Percentiles rank a stretch among this genome's conserved stretches.
Evolutionary conservation across 2,113 vertebrate species (phyloP).

Genomic region (Pao palembangensis): DNA sequence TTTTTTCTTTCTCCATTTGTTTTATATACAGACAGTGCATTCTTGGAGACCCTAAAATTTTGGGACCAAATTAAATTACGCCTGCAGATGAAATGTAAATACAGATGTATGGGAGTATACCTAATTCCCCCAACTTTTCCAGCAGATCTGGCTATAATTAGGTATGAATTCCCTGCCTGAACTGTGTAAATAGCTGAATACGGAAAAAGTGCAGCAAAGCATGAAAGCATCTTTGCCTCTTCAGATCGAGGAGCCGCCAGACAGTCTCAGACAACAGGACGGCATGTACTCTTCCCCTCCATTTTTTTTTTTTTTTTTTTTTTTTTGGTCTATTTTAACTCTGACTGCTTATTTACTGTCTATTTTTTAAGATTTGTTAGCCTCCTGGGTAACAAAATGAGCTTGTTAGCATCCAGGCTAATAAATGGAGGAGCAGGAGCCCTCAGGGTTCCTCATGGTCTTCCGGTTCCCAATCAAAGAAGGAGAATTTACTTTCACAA

Average conservation of each 20-base stretch:
- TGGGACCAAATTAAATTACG: conserved; percentile 3
- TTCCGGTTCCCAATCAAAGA: too few relatives aligned
- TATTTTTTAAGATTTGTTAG: too few relatives aligned
- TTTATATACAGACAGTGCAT: background rate
- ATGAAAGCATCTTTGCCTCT: conserved; percentile 77
- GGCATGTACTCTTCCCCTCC: background rate
- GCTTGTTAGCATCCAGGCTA: too few relatives aligned
- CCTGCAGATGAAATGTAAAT: conserved; percentile 3
- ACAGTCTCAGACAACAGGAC: conserved; percentile 90
- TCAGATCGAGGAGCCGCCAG: conserved; percentile 90
- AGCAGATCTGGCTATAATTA: conserved; percentile 2
- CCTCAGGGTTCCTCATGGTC: too few relatives aligned
- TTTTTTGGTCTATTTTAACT: too few relatives aligned
- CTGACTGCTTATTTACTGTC: too few relatives aligned
- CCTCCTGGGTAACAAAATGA: too few relatives aligned
- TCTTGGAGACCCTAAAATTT: background rate
- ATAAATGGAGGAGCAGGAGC: too few relatives aligned
- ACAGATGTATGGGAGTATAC: background rate
- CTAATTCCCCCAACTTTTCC: background rate
- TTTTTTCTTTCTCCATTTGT: background rate
- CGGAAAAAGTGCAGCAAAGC: conserved; percentile 6
- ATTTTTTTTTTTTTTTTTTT: too few relatives aligned
- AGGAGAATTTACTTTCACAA: too few relatives aligned
- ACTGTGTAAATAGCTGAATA: conserved; percentile 2
- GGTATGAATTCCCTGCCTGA: background rate